Evolutionary conservation across 92 coral and sea anemone species (phyloP), one percentile per base, ranked within the genome.

Genomic region (Zoanthus solanderi): DNA sequence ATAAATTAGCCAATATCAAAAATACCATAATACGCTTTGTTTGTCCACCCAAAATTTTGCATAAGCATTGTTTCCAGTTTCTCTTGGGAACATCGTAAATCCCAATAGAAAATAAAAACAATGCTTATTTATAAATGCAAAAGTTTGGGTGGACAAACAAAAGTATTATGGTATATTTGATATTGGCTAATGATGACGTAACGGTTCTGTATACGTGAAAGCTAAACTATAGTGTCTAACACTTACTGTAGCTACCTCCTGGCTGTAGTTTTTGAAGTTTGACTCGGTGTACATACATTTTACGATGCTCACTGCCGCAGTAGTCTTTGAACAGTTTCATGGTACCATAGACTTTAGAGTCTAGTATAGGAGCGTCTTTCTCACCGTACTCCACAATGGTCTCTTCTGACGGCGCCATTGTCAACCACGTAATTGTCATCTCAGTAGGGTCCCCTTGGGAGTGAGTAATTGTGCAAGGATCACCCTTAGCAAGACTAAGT

Each of bases 381-480:
- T 83, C 84, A 32, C 97, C 98, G 63, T 83, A 97, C 94, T 97
- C 98, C 56, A 97, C 99, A 3, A 89, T 63, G 46, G 90, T 95
- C 18, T 91, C 93, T 0, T 78, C 58, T 6, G 98, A 75, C 34
- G 89, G 86, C 7, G 97, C 92, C 73, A 90, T 72, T 10, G 99
- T 95, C 71, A 94, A 93, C 99, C 99, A 97, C n/a, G 99, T 95
- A 53, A 97, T 87, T 90, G 91, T 91, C 97, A 97, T 97, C 84
- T 95, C 97, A 29, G 93, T 90, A 0, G 90, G 89, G 87, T 94
- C 94, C 75, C 91, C 98, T 93, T 28, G 3, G 54, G 84, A 50
- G 3, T n/a, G 52, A 67, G 9, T 28, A 7, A 63, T 23, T 23
- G 23, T 60, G 52, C 52, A 47, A 47, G 52, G 4, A 47, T 47